Percentiles rank a stretch among this genome's conserved stretches.
phyloP scores from a whole-genome alignment of 64 coral and sea anemone genomes.

The Stichodactyla mertensii region DNA sequence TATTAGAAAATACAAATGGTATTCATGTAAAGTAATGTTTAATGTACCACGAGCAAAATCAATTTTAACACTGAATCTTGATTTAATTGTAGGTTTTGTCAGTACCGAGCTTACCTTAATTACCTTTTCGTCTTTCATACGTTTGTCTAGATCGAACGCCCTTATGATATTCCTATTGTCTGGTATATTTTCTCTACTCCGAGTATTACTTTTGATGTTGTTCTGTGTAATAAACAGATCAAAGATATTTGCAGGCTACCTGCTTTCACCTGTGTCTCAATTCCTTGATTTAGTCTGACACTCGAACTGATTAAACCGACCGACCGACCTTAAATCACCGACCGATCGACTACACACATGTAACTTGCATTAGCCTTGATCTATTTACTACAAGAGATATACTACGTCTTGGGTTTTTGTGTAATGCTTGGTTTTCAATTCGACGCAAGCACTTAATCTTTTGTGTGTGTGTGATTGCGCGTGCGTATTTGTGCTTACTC shows the following conservation, averaged over 20 bases:
- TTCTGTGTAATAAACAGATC: constrained; percentile 27
- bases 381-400: constrained; percentile 9
- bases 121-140: neutral
- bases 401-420: too few relatives aligned
- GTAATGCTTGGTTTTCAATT: too few relatives aligned
- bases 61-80: too few relatives aligned
- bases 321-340: neutral
- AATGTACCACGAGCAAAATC: too few relatives aligned
- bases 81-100: too few relatives aligned
- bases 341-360: neutral
- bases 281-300: neutral
- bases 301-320: neutral
- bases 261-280: neutral
- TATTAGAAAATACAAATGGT: too few relatives aligned
- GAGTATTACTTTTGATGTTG: neutral
- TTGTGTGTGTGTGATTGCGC: too few relatives aligned
- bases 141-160: neutral
- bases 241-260: constrained; percentile 17
- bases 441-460: too few relatives aligned
- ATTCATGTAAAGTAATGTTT: too few relatives aligned
- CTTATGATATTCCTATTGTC: neutral
- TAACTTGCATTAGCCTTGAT: constrained; percentile 27
- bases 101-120: neutral
- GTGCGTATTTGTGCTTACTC: too few relatives aligned
- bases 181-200: neutral